Evolutionary conservation across 2,888 invertebrate species (phyloP).

Genomic region (Nezara viridula): DNA sequence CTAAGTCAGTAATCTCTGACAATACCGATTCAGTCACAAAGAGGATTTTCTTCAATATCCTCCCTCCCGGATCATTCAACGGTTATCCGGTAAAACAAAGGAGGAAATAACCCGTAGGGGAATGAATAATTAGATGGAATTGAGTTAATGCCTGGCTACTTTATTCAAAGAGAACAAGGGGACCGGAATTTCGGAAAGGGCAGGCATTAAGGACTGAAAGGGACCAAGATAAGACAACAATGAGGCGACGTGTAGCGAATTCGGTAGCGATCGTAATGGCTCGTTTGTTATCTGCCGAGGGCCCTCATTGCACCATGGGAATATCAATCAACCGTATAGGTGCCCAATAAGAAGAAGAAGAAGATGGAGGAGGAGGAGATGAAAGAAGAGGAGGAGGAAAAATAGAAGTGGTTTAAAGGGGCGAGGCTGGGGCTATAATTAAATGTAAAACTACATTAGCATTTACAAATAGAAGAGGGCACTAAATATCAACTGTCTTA

Average conservation of each 20-base stretch:
- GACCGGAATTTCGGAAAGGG: background rate
- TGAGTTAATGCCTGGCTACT: background rate
- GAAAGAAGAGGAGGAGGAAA: background rate
- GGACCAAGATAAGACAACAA: slow-evolving; percentile 40
- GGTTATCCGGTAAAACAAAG: background rate
- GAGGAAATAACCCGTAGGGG: background rate
- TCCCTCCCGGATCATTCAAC: background rate
- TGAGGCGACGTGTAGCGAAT: slow-evolving; percentile 24
- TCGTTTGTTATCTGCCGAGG: slow-evolving; percentile 23
- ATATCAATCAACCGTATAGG: slow-evolving; percentile 12
- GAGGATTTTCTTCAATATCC: background rate
- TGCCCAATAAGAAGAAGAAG: slow-evolving; percentile 10
- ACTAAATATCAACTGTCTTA: background rate
- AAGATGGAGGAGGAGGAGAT: background rate
- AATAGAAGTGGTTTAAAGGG: background rate
- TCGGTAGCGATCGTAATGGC: slow-evolving; percentile 33
- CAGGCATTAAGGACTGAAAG: slow-evolving; percentile 33
- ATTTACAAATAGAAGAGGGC: background rate
- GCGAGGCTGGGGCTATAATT: background rate
- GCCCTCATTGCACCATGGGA: background rate
- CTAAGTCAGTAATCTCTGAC: background rate
- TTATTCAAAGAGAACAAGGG: slow-evolving; percentile 18
- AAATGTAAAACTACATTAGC: background rate
- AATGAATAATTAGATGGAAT: background rate
- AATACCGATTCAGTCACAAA: background rate